Evolutionary conservation across 1,140 invertebrate species (phyloP), one percentile per base, ranked within the genome.

Genomic region (Heliconius nattereri): DNA sequence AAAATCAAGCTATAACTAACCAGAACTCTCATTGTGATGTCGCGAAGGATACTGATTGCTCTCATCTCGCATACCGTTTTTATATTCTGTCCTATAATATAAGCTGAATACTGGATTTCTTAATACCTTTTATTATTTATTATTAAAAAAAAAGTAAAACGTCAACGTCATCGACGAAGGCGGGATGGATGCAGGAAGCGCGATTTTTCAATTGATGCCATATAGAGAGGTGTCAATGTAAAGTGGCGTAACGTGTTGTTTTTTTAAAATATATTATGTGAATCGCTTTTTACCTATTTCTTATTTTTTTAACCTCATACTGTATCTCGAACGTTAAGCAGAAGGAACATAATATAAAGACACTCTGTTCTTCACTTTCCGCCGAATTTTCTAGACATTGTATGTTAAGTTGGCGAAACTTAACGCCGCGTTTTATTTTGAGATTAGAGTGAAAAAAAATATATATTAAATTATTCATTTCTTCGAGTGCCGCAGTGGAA

Each of bases 1-100:
- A 29, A 75, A 40, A 66, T 23, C n/a, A 66, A 66, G 26, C 9
- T 60, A 20, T 7, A 70, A 93, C 92, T 89, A 78, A 93, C 92
- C 92, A 93, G 91, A 90, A 93, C 86, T 93, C 90, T 90, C 92
- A 93, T 93, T 88, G 79, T 90, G 92, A 86, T 85, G 79, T 85
- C 85, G 85, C 80, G 88, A 89, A 84, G 88, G 87, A 90, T 92
- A 92, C 91, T 92, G 92, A 92, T 89, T 87, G 82, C 79, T 78
- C 73, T 83, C 87, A 88, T 87, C 87, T 73, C 75, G 74, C 86
- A 78, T 71, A 77, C 81, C 71, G 86, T 89, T 90, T 93, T 90
- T 93, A 93, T 93, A 93, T 85, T 84, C 80, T 49, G 76, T 35
- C 81, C 60, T 52, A 71, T 75, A 74, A 82, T 73, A 81, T 80